These are phyloP conservation scores for Tenthredo livida DNA, from an alignment of 2,888 invertebrate species.

Conservation along the genomic window DNA sequence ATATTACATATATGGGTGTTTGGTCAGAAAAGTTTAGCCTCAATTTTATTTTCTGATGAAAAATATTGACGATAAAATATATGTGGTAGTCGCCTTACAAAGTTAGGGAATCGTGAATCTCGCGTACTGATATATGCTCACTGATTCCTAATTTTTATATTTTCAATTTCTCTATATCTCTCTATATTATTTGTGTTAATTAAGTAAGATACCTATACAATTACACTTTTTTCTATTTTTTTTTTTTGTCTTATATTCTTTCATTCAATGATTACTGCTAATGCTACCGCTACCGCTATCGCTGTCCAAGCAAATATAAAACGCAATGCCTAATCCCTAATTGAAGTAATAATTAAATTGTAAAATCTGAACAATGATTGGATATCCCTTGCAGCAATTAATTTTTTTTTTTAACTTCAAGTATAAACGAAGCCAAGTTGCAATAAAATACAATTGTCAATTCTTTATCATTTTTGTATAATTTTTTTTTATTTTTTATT, in stretches of 20 bases:
- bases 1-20: background rate
- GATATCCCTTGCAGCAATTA: background rate
- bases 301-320: background rate
- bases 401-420: constrained; percentile 1
- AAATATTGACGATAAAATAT: background rate
- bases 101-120: background rate
- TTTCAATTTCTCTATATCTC: background rate
- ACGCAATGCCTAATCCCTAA: background rate
- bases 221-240: background rate
- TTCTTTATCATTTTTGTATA: background rate
- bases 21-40: background rate
- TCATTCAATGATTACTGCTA: constrained; percentile 14
- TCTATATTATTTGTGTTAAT: background rate
- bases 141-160: constrained; percentile 19
- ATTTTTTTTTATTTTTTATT: background rate
- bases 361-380: constrained; percentile 1
- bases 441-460: constrained; percentile 32
- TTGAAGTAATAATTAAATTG: constrained; percentile 9
- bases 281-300: constrained; percentile 11
- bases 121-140: constrained; percentile 16
- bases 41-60: background rate
- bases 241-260: background rate
- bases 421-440: background rate
- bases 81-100: background rate
- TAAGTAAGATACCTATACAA: background rate